Conservation (phyloP, 2,797 vertebrate genomes). For the Gymnoscopelus braueri region DNA sequence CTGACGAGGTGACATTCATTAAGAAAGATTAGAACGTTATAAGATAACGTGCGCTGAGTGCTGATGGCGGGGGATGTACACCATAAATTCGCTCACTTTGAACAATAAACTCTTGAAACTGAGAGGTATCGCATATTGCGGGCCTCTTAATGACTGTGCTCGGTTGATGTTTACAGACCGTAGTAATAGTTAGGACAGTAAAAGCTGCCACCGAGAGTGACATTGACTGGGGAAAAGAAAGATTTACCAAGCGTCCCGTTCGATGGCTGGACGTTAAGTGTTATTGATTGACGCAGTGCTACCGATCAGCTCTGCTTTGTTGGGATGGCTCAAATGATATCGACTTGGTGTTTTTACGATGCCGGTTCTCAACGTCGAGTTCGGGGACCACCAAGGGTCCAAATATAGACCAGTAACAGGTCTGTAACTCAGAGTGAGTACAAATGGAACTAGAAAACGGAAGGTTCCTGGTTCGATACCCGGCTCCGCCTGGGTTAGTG, state of each 20-base stretch:
- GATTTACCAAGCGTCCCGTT: constrained; percentile 49
- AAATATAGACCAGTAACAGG: no score
- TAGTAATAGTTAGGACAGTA: constrained; percentile 38
- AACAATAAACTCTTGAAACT: constrained; percentile 21
- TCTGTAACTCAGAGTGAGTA: no score
- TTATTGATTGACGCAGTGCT: constrained; percentile 63
- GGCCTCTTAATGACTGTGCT: constrained; percentile 37
- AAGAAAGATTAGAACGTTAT: constrained; percentile 40
- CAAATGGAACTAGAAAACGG: no score
- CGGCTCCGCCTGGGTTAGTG: no score
- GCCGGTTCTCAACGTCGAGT: no score
- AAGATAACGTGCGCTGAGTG: constrained; percentile 46
- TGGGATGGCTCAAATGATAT: constrained; percentile 24
- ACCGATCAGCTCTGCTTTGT: constrained; percentile 57
- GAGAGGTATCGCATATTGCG: constrained; percentile 32
- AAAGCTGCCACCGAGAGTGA: constrained; percentile 44
- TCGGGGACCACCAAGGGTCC: no score
- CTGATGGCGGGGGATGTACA: constrained; percentile 35
- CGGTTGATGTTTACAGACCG: constrained; percentile 26
- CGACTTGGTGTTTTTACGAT: constrained; percentile 10
- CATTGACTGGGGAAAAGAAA: constrained; percentile 56
- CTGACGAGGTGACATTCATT: constrained; percentile 63
- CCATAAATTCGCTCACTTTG: constrained; percentile 1
- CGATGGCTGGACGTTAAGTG: constrained; percentile 58
- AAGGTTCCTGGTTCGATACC: no score